Evolutionary conservation across 2,113 vertebrate species (phyloP).

Genomic region (Ornithorhynchus anatinus): DNA sequence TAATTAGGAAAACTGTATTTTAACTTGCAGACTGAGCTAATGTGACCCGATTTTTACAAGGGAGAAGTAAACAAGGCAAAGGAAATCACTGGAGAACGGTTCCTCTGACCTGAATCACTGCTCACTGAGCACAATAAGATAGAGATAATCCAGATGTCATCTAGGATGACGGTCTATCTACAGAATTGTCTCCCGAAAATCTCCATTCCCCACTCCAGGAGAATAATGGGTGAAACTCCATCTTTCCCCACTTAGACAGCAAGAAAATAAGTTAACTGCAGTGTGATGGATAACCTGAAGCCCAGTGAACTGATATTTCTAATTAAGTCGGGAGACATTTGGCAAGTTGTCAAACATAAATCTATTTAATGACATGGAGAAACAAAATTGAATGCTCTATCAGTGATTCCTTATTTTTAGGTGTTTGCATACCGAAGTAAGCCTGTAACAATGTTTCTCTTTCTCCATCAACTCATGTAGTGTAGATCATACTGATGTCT

Average conservation of each 20-base stretch:
- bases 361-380: conserved; percentile 40
- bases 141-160: no score
- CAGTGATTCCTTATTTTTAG: conserved; percentile 29
- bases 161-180: no score
- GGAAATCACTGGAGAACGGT: neutral
- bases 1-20: conserved; percentile 1
- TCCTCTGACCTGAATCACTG: neutral
- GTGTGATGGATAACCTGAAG: conserved; percentile 38
- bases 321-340: conserved; percentile 56
- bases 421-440: neutral
- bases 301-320: conserved; percentile 44
- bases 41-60: no score
- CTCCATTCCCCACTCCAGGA: neutral
- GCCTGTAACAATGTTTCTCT: conserved; percentile 19
- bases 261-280: conserved; percentile 39
- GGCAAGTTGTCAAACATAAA: conserved; percentile 34
- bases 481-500: neutral
- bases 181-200: neutral
- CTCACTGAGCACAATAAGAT: neutral
- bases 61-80: no score
- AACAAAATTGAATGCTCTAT: neutral
- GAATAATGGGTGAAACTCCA: neutral
- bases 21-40: neutral
- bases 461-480: conserved; percentile 14
- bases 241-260: conserved; percentile 33